Conservation (phyloP, 2,113 vertebrate species). For the Gila orcuttii region DNA sequence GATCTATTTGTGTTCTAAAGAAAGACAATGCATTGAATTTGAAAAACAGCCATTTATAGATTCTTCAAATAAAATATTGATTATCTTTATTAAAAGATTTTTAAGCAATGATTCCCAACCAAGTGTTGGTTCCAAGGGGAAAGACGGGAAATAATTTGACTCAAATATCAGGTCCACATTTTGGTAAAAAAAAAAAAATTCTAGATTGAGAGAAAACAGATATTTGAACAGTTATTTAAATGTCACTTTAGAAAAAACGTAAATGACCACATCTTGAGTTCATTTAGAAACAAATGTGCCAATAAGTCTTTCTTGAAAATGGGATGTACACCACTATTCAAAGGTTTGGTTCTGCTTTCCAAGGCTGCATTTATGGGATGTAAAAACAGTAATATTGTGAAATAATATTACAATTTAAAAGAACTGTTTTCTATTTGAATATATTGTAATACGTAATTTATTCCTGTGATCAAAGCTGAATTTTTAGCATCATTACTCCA, state of each 20-base stretch:
- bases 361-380: not conserved
- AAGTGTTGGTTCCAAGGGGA: not conserved
- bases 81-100: not conserved
- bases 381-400: not conserved
- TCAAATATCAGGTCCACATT: not conserved
- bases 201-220: too few relatives aligned
- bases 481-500: not conserved
- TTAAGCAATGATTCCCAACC: not conserved
- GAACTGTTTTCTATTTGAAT: too few relatives aligned
- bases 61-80: not conserved
- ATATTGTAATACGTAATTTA: not conserved
- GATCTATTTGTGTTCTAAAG: constrained; percentile 25
- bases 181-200: not conserved
- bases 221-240: not conserved
- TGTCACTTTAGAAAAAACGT: not conserved
- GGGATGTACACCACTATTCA: not conserved
- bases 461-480: not conserved
- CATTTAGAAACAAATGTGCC: not conserved
- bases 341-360: not conserved
- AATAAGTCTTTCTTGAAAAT: not conserved
- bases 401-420: not conserved
- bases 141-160: not conserved
- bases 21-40: constrained; percentile 12
- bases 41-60: too few relatives aligned
- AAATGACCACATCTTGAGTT: not conserved